Base-by-base conservation (phyloP, 2,888 invertebrate species). In the Chorisops tibialis region DNA sequence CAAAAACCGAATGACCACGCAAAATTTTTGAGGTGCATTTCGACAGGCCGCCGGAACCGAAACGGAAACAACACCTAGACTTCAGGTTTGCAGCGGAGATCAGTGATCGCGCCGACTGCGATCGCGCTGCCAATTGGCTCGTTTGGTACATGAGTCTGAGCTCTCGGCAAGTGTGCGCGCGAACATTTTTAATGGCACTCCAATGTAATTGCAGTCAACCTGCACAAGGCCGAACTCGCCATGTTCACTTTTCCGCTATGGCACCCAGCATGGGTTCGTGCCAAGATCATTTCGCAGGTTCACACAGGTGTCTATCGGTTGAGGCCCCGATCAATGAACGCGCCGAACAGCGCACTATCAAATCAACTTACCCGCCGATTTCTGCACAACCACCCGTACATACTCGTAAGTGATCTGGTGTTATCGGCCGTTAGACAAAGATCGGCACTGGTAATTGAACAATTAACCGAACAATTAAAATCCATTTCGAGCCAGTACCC, bases 391-490 rank as follows among this genome's bases (percentile, higher is more conserved):
- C n/a, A n/a, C n/a, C 7, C 11, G 21, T 18, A 16, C 35, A 50
- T 22, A 30, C 30, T 7, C 30, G 9, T 9, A 30, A 30, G 30
- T 9, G 30, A 30, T 30, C 30, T 30, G 5, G 7, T 35, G 24
- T 18, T 49, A n/a, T 16, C 48, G 5, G 2, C 22, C 47, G 21
- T 47, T 18, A 43, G 16, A 43, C 16, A 3, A 18, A 30, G 21
- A 24, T 39, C 54, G 54, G 41, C 41, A 54, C 21, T 49, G 56
- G 43, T 54, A 62, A 62, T 62, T 56, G 41, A 62, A 54, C 56
- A 56, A 62, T 62, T 62, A 56, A 52, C 48, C 56, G 56, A 56
- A 62, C 56, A 62, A 56, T 62, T 62, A 62, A 62, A 62, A 56
- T 62, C 56, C 48, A 62, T 62, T 56, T 62, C 41, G 22, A 14